These are phyloP conservation scores for Equus przewalskii DNA, from an alignment of 2,113 vertebrate genomes.

Conservation along the genomic window DNA sequence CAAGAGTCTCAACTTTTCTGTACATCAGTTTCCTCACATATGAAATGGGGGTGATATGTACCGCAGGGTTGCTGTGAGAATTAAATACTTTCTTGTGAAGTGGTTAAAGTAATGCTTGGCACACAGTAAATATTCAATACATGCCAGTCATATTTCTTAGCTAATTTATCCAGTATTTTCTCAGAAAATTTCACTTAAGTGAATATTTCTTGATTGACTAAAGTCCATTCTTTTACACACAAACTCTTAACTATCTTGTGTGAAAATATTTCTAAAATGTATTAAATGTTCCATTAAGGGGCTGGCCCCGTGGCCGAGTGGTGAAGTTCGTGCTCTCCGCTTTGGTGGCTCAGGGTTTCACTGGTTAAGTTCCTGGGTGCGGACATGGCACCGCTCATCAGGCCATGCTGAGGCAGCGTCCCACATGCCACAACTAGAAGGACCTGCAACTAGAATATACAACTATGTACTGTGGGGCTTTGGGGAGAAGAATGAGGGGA, in stretches of 20 bases:
- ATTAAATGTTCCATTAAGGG: not conserved
- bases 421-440: too few species aligned
- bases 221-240: slow-evolving; percentile 47
- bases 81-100: not conserved
- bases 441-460: too few species aligned
- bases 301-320: too few species aligned
- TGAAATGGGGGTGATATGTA: not conserved
- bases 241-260: not conserved
- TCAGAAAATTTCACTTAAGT: slow-evolving; percentile 23
- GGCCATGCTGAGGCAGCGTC: too few species aligned
- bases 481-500: too few species aligned
- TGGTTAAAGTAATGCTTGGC: not conserved
- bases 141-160: not conserved
- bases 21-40: not conserved
- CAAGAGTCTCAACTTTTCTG: not conserved
- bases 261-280: slow-evolving; percentile 31
- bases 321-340: too few species aligned
- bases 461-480: too few species aligned
- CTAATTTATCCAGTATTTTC: not conserved
- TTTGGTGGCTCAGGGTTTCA: too few species aligned
- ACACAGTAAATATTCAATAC: not conserved
- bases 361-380: too few species aligned
- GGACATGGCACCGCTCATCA: too few species aligned
- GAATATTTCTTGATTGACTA: not conserved
- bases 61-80: not conserved